Base-by-base conservation (phyloP, 1,140 invertebrate genomes). In the Brachionus plicatilis region DNA sequence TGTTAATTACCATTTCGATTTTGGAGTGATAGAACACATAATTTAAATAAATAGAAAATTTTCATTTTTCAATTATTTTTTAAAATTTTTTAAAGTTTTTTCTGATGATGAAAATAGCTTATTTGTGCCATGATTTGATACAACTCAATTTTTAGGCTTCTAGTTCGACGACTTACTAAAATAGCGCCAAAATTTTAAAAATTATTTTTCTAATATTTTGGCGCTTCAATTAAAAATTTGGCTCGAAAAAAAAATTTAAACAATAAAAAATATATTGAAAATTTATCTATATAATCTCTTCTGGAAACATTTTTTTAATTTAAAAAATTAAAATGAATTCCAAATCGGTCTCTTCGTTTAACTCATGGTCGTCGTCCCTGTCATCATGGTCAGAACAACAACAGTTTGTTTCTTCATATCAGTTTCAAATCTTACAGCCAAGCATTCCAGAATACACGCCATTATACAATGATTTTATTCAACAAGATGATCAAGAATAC, bases 291-390 rank as follows among this genome's bases (percentile, higher is more conserved):
- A 68, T 68, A 27, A 27, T 27, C 20, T 68, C n/a, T 37, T 14
- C 24, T 4, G 11, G 5, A 68, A 68, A 33, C 11, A 20, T 60
- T 60, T 68, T 14, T 29, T 68, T 24, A 45, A 17, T 47, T 75
- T 75, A 27, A 8, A 20, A 75, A 41, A 17, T 37, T 45, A 75
- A 75, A 75, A 76, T 76, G 72, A 76, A 76, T 50, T 76, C 72
- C 2, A 76, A 76, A n/a, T 76, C 72, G 3, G 27, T 76, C 0
- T 76, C 72, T 7, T 76, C 72, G 1, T 3, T 76, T 2, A 76
- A 50, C 20, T 76, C 72, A 6, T 76, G 72, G 72, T 76, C 72
- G 9, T 76, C 72, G 1, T 50, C 43, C 1, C 50, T 76, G 27
- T 76, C 72, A 0, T 76, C 72, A 12, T 76, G 72, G 72, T 76